Conservation (phyloP, 2,888 invertebrate genomes). For the Melinopterus prodromus region DNA sequence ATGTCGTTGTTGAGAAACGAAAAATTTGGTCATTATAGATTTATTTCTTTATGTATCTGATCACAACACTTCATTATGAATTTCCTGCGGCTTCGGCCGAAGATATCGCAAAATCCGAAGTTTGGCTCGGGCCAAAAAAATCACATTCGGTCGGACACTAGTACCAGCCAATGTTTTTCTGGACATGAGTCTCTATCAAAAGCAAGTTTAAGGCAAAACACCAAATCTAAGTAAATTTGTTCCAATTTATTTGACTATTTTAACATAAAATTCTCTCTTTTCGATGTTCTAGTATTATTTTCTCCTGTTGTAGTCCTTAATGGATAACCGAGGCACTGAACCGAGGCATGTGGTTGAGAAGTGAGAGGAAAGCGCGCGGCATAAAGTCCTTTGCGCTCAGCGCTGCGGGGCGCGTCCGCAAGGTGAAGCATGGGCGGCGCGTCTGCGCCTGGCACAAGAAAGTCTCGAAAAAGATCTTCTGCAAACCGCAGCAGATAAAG, state of each 20-base stretch:
- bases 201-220: too few species aligned
- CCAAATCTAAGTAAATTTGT: neutral
- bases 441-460: slow-evolving; percentile 50
- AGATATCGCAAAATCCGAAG: too few species aligned
- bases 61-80: too few species aligned
- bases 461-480: slow-evolving; percentile 43
- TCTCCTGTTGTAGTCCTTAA: slow-evolving; percentile 41
- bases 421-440: slow-evolving; percentile 46
- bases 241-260: neutral
- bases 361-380: slow-evolving; percentile 70
- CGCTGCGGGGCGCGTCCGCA: slow-evolving; percentile 48
- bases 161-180: too few species aligned
- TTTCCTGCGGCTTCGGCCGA: too few species aligned
- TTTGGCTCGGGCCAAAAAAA: too few species aligned
- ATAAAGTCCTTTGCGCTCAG: slow-evolving; percentile 57
- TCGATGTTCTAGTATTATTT: neutral
- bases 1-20: too few species aligned
- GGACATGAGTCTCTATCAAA: too few species aligned
- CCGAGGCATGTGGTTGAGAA: slow-evolving; percentile 70
- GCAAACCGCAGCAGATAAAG: neutral
- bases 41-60: too few species aligned
- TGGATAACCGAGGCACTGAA: slow-evolving; percentile 42
- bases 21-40: too few species aligned
- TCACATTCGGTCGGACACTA: too few species aligned
- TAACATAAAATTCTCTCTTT: neutral